phyloP scores from a whole-genome alignment of 2,113 vertebrate species.

The Leiothrix lutea region DNA sequence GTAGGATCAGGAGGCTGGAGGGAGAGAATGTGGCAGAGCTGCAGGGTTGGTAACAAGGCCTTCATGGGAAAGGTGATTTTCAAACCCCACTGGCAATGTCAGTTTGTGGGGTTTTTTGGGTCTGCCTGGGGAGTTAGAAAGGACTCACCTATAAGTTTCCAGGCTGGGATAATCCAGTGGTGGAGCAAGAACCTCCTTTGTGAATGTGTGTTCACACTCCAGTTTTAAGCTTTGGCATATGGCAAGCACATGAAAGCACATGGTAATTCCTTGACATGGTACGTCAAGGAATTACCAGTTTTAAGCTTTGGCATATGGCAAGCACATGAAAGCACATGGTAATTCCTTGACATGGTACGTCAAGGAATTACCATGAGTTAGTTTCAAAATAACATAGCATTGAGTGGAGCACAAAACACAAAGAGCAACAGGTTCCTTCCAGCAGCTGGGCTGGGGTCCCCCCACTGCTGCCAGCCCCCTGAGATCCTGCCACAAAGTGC shows the following conservation, averaged over 20 bases:
- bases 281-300: background rate
- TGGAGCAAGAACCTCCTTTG: background rate
- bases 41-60: background rate
- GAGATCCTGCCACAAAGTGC: background rate
- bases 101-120: background rate
- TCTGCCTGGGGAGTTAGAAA: background rate
- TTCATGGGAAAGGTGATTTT: background rate
- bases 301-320: background rate
- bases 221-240: background rate
- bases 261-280: too few relatives aligned
- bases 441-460: background rate
- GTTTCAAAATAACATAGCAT: background rate
- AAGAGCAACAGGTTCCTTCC: background rate
- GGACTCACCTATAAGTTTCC: background rate
- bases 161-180: background rate
- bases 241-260: background rate
- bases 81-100: rapidly evolving
- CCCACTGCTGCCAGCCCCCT: background rate
- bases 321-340: background rate
- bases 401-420: background rate
- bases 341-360: background rate
- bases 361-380: background rate
- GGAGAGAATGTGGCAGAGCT: background rate
- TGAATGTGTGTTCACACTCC: background rate
- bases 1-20: background rate